A percentile compares a stretch with the other conserved stretches of the same genome.
Conservation (phyloP, 2,888 invertebrate species). For the Tipula helvola region DNA sequence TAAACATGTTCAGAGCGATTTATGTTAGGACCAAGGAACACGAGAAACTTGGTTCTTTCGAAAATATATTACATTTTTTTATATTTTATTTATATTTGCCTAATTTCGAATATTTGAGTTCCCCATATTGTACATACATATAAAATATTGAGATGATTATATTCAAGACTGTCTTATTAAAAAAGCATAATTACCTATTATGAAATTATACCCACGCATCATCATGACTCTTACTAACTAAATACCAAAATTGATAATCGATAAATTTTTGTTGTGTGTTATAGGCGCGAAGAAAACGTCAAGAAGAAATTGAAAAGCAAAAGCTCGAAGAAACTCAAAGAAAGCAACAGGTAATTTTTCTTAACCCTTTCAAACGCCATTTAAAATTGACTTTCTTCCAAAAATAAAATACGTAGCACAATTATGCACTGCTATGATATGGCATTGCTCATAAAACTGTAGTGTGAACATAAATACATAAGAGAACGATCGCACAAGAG, state of each 20-base stretch:
- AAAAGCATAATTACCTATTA: neutral
- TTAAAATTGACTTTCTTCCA: too few relatives aligned
- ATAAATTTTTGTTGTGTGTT: constrained; percentile 35
- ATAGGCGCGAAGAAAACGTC: constrained; percentile 74
- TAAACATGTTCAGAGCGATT: neutral
- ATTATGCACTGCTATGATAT: too few relatives aligned
- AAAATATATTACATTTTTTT: neutral
- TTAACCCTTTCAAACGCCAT: too few relatives aligned
- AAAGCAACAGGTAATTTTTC: constrained; percentile 61
- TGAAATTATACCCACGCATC: neutral
- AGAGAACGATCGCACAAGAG: too few relatives aligned
- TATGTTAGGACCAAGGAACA: neutral
- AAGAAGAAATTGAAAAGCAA: constrained; percentile 74
- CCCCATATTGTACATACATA: neutral
- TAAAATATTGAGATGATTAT: neutral
- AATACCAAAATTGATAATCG: constrained; percentile 17
- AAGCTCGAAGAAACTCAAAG: constrained; percentile 73
- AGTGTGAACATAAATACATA: too few relatives aligned
- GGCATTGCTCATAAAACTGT: too few relatives aligned
- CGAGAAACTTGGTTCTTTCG: neutral
- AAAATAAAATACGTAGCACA: too few relatives aligned
- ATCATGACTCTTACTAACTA: neutral
- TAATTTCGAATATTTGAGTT: neutral
- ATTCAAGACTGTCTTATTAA: neutral
- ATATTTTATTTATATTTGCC: neutral